Percentiles rank a stretch among this genome's conserved stretches.
These are phyloP conservation scores for Crocodylus rhombifer DNA, from an alignment of 2,797 vertebrate species.

Conservation along the genomic window DNA sequence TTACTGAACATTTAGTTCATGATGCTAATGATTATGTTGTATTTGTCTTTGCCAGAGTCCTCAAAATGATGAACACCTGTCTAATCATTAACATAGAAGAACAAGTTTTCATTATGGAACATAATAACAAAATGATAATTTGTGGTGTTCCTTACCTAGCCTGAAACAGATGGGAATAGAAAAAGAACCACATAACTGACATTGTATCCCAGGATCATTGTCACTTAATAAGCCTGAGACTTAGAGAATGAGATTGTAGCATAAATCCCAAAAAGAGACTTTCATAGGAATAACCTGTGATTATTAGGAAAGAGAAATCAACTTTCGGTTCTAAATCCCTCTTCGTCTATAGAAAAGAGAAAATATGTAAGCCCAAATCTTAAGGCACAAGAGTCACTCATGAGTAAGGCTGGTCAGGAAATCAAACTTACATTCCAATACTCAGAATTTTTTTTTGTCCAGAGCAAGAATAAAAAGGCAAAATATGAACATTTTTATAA, in stretches of 20 bases:
- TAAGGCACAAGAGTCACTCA: background rate
- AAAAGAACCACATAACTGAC: conserved; percentile 63
- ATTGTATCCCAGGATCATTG: conserved; percentile 42
- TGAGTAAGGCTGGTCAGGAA: background rate
- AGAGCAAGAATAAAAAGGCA: rapidly evolving
- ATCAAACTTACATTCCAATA: background rate
- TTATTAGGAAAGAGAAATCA: background rate
- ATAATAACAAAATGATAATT: conserved; percentile 62
- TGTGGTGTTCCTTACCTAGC: conserved; percentile 38
- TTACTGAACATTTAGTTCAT: conserved; percentile 37
- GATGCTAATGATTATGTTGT: conserved; percentile 41
- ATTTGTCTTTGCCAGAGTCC: conserved; percentile 45
- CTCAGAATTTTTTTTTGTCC: background rate
- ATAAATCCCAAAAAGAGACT: conserved; percentile 45
- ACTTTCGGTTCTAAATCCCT: conserved; percentile 8
- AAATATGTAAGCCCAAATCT: background rate
- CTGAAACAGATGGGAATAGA: conserved; percentile 53
- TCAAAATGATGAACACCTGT: conserved; percentile 75
- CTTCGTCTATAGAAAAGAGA: conserved; percentile 10
- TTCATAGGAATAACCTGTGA: conserved; percentile 6
- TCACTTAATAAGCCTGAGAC: conserved; percentile 15
- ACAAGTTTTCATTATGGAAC: conserved; percentile 50
- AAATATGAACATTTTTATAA: too few relatives aligned
- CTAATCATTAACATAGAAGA: conserved; percentile 43
- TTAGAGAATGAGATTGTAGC: conserved; percentile 28